Evolutionary conservation across 2,888 invertebrate species (phyloP).

Genomic region (Cantharis nigra): DNA sequence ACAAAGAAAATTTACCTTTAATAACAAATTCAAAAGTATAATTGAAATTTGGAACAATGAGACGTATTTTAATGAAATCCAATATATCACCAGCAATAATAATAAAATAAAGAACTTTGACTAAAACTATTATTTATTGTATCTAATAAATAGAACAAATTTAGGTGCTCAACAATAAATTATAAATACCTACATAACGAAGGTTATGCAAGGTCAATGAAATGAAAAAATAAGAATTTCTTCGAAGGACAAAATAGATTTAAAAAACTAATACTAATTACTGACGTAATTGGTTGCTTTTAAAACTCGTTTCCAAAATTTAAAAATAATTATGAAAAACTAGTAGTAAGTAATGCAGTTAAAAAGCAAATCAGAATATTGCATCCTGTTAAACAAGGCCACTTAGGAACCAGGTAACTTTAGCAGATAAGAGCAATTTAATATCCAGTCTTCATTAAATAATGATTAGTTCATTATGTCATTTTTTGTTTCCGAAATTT

Average conservation of each 20-base stretch:
- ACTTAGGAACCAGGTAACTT: no score
- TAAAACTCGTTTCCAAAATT: background rate
- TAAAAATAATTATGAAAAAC: background rate
- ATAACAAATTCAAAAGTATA: background rate
- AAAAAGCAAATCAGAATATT: no score
- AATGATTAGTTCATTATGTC: no score
- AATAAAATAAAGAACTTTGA: background rate
- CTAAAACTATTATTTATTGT: background rate
- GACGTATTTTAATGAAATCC: background rate
- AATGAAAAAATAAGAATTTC: background rate
- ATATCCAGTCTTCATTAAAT: no score
- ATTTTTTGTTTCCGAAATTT: no score
- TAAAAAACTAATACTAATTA: background rate
- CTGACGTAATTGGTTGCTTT: background rate
- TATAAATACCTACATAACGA: background rate
- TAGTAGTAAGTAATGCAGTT: background rate
- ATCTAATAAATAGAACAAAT: background rate
- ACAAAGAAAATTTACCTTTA: background rate
- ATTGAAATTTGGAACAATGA: background rate
- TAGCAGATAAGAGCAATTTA: no score
- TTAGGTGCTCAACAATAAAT: background rate
- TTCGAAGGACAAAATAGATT: background rate
- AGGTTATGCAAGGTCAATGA: background rate
- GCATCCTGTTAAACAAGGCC: no score
- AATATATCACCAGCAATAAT: background rate